phyloP scores from a whole-genome alignment of 2,888 invertebrate species.

The Eilema sororculum region DNA sequence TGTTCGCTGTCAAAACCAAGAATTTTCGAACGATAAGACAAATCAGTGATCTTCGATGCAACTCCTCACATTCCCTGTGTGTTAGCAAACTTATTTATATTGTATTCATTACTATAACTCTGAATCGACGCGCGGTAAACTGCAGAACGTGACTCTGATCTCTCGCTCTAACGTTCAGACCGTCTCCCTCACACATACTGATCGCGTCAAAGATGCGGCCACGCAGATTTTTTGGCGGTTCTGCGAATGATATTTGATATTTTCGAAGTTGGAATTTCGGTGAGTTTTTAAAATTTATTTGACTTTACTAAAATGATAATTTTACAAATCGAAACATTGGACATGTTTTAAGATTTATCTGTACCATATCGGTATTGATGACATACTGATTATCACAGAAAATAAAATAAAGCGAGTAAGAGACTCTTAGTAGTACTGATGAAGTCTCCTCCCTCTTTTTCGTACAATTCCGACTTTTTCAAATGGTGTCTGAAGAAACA shows the following conservation, averaged over 20 bases:
- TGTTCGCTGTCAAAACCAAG: slow-evolving; percentile 3
- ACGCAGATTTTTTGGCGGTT: slow-evolving; percentile 47
- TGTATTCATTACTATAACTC: slow-evolving; percentile 74
- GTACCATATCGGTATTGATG: neutral
- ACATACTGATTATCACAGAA: neutral
- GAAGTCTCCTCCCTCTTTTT: too few species aligned
- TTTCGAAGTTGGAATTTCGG: slow-evolving; percentile 30
- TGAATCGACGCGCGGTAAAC: slow-evolving; percentile 70
- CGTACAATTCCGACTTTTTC: too few species aligned
- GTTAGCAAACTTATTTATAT: slow-evolving; percentile 70
- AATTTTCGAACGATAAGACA: neutral
- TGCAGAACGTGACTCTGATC: slow-evolving; percentile 59
- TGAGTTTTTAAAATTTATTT: slow-evolving; percentile 33
- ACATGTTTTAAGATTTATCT: neutral
- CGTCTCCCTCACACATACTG: slow-evolving; percentile 42
- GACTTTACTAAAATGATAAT: neutral
- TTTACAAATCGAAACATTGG: slow-evolving; percentile 1
- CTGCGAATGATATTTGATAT: slow-evolving; percentile 49
- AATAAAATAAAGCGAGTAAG: neutral
- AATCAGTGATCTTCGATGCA: slow-evolving; percentile 26
- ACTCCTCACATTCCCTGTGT: slow-evolving; percentile 42
- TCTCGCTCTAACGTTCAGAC: slow-evolving; percentile 44
- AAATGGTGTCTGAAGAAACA: too few species aligned
- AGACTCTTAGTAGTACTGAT: too few species aligned
- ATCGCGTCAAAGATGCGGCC: slow-evolving; percentile 51